A percentile compares a stretch with the other conserved stretches of the same genome.
These are phyloP conservation scores for Formica aserva DNA, from an alignment of 2,888 invertebrate species.

Conservation along the genomic window DNA sequence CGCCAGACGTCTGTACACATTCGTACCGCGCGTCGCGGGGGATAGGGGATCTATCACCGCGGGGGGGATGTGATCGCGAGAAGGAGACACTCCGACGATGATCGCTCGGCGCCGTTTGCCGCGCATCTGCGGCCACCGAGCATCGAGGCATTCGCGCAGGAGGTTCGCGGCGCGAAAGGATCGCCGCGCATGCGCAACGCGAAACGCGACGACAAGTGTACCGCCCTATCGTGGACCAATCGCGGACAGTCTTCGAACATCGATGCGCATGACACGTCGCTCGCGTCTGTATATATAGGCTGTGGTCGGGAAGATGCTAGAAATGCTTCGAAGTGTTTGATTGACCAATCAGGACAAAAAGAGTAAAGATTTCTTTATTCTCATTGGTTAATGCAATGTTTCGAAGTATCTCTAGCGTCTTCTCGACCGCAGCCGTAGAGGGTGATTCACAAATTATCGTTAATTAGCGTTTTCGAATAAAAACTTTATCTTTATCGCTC, in stretches of 20 bases:
- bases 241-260: neutral
- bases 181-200: slow-evolving; percentile 2
- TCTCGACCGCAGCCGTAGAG: too few relatives aligned
- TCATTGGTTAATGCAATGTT: too few relatives aligned
- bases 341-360: too few relatives aligned
- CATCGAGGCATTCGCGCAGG: slow-evolving; percentile 8
- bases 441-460: too few relatives aligned
- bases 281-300: neutral
- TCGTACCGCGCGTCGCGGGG: slow-evolving; percentile 20
- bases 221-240: slow-evolving; percentile 16
- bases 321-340: too few relatives aligned
- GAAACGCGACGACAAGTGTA: neutral
- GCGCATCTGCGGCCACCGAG: slow-evolving; percentile 71
- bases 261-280: neutral
- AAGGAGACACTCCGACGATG: neutral
- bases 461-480: too few relatives aligned
- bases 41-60: neutral
- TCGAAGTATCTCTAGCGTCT: too few relatives aligned
- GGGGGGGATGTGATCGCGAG: neutral
- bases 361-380: too few relatives aligned
- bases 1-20: slow-evolving; percentile 6
- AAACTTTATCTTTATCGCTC: too few relatives aligned
- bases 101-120: slow-evolving; percentile 71
- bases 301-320: too few relatives aligned
- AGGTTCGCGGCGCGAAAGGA: neutral